A percentile compares a stretch with the other conserved stretches of the same genome.
phyloP scores from a whole-genome alignment of 2,888 invertebrate genomes.

The Clitarchus hookeri region DNA sequence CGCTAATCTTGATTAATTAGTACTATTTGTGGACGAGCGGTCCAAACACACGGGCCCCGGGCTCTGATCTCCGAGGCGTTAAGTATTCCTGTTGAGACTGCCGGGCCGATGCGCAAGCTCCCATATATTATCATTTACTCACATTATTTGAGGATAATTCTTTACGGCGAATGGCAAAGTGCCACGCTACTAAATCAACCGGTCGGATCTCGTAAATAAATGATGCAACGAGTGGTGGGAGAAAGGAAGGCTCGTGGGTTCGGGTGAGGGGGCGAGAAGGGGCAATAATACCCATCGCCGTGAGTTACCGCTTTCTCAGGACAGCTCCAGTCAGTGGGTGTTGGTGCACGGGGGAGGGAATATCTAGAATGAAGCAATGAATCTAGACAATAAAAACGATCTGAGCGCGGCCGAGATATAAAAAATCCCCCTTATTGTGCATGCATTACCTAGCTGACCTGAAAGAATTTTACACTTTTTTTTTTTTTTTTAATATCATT shows the following conservation, averaged over 20 bases:
- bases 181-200: conserved; percentile 14
- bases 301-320: not conserved
- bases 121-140: conserved; percentile 14
- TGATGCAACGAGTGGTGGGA: conserved; percentile 8
- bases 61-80: not conserved
- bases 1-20: conserved; percentile 2
- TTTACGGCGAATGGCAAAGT: conserved; percentile 8
- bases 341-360: not conserved
- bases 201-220: conserved; percentile 4
- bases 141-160: conserved; percentile 14
- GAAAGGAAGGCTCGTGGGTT: not conserved
- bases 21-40: not conserved
- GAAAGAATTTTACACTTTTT: too few species aligned
- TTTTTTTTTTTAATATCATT: too few species aligned
- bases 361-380: too few species aligned
- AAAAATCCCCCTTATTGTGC: too few species aligned
- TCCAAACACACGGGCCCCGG: not conserved
- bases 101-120: not conserved
- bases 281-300: not conserved
- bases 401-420: too few species aligned
- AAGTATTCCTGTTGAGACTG: conserved; percentile 7
- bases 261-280: not conserved
- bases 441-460: too few species aligned
- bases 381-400: too few species aligned
- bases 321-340: not conserved